These are phyloP conservation scores for Heliothis virescens DNA, from an alignment of 1,140 invertebrate species.

Conservation along the genomic window DNA sequence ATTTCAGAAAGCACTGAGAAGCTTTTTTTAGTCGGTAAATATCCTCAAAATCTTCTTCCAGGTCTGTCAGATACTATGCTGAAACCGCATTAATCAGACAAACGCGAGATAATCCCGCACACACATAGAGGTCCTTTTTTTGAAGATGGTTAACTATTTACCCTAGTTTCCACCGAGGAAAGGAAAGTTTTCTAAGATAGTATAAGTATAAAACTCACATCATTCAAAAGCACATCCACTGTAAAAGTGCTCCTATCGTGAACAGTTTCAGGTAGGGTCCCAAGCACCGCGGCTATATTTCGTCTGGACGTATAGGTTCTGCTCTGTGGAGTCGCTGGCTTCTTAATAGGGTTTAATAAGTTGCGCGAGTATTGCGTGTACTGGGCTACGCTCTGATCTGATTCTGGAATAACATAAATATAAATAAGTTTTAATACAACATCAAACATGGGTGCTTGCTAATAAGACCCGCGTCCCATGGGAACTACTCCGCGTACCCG, in stretches of 20 bases:
- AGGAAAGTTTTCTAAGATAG: no score
- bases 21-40: no score
- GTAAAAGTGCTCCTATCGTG: conserved; percentile 70
- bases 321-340: background rate
- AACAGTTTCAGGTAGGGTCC: conserved; percentile 52
- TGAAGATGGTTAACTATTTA: no score
- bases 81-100: no score
- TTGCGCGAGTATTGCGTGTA: conserved; percentile 44
- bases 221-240: conserved; percentile 66
- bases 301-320: background rate
- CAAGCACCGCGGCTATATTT: conserved; percentile 14
- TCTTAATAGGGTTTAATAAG: conserved; percentile 48
- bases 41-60: no score
- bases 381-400: conserved; percentile 14
- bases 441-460: background rate
- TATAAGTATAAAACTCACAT: conserved; percentile 61
- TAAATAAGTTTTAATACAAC: background rate
- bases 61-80: no score
- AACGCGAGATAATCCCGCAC: no score
- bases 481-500: no score
- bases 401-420: conserved; percentile 44
- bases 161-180: no score
- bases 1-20: no score
- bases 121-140: no score
- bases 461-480: no score